phyloP scores from a whole-genome alignment of 2,888 invertebrate species.

The Osedax fenrisi region DNA sequence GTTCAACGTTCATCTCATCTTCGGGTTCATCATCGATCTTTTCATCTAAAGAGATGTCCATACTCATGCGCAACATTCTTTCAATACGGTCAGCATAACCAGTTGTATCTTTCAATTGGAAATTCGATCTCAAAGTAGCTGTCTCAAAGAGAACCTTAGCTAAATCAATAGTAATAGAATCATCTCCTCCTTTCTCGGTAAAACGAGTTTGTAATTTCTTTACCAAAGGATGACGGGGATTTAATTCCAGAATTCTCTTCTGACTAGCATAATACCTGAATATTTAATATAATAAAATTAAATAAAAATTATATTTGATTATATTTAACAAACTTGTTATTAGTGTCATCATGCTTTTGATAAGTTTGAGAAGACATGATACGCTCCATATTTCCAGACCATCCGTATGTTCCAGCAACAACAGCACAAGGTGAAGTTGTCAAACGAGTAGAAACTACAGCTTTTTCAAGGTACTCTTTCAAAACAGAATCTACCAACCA shows the following conservation, averaged over 20 bases:
- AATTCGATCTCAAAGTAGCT: slow-evolving; percentile 86
- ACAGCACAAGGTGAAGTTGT: slow-evolving; percentile 85
- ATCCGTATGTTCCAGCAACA: slow-evolving; percentile 88
- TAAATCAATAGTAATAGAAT: slow-evolving; percentile 67
- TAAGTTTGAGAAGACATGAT: slow-evolving; percentile 79
- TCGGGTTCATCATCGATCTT: slow-evolving; percentile 47
- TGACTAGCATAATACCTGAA: slow-evolving; percentile 46
- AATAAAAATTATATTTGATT: not conserved
- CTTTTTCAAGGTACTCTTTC: slow-evolving; percentile 65
- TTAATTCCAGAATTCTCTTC: slow-evolving; percentile 91
- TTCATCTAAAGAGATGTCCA: slow-evolving; percentile 58
- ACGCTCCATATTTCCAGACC: slow-evolving; percentile 99
- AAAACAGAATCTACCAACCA: slow-evolving; percentile 75
- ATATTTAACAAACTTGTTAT: slow-evolving; percentile 57
- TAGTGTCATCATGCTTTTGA: slow-evolving; percentile 66
- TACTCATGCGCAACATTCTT: slow-evolving; percentile 61
- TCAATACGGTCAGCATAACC: slow-evolving; percentile 84
- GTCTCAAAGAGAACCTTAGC: slow-evolving; percentile 64
- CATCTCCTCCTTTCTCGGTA: slow-evolving; percentile 63
- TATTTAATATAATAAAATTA: not conserved
- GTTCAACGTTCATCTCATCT: slow-evolving; percentile 41
- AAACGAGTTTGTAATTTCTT: slow-evolving; percentile 69
- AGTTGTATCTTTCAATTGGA: slow-evolving; percentile 70
- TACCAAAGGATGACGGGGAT: slow-evolving; percentile 88
- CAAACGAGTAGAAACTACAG: slow-evolving; percentile 72